Conservation (phyloP, 2,113 vertebrate species). For the Mormyrus lacerda region DNA sequence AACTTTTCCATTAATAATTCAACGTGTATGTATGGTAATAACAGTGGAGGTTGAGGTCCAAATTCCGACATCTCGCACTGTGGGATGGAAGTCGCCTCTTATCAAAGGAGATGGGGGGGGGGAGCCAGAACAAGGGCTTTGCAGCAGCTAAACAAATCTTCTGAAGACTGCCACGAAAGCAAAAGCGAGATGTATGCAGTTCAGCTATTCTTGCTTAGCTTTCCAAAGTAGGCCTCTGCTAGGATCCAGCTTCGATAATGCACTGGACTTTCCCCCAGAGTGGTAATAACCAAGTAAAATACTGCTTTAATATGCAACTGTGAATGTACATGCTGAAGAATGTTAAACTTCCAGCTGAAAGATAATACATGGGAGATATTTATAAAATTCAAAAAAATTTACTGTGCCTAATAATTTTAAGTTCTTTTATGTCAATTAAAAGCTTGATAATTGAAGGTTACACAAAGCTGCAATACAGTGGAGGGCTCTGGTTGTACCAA, state of each 20-base stretch:
- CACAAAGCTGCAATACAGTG: not conserved
- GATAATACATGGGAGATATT: constrained; percentile 1
- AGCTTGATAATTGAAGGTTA: not conserved
- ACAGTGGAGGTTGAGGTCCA: not conserved
- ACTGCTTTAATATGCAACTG: not conserved
- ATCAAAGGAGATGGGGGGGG: constrained; percentile 15
- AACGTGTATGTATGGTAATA: constrained; percentile 7
- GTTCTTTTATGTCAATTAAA: not conserved
- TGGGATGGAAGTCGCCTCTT: not conserved
- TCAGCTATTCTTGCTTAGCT: not conserved
- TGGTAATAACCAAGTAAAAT: not conserved
- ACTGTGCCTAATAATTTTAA: not conserved
- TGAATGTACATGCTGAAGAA: not conserved
- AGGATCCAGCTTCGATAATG: not conserved
- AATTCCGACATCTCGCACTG: not conserved
- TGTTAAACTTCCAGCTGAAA: not conserved
- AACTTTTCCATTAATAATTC: constrained; percentile 14
- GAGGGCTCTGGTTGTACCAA: not conserved
- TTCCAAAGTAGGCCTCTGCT: not conserved
- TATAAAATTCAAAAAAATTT: not conserved
- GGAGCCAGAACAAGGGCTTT: not conserved
- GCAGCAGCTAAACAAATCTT: not conserved
- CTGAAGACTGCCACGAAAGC: not conserved
- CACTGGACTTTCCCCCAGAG: not conserved
- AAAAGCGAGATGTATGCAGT: not conserved